Base-by-base conservation (phyloP, 2,113 vertebrate species). In the Pimephales promelas region DNA sequence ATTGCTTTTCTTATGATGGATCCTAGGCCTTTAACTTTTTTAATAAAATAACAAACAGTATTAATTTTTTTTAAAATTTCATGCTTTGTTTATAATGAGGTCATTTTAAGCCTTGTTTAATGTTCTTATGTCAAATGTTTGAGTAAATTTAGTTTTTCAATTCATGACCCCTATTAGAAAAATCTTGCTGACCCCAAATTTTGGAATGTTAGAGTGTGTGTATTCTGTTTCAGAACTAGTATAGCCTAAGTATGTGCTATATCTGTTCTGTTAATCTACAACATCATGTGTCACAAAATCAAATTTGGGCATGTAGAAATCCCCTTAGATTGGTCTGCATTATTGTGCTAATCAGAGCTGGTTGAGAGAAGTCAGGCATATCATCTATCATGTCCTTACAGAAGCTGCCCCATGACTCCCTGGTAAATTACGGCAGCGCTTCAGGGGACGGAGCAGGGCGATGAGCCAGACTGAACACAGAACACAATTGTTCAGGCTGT, bases 401-500 rank as follows among this genome's bases (percentile, higher is more conserved):
- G 47, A 59, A 82, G 54, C 45, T 47, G n/a, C 24, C 79, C 5
- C 73, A 57, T 87, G 86, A 87, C 83, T 79, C 70, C 26, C 24
- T 87, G 72, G 16, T 81, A 79, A 45, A 71, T 49, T 62, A 26
- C 31, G 43, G 10, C 45, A 24, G 77, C 9, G 45, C 81, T 86
- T 57, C 34, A 68, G 85, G 85, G 80, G 62, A 61, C 3, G 24
- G 8, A 79, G 74, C 10, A 36, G 72, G 47, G 18, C 28, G 40
- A 86, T 71, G 72, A 70, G 73, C 36, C 40, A 82, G 10, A 54
- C 49, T 64, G 45, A 87, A 83, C 86, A 87, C 74, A 74, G 72
- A 36, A 57, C 62, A 54, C 54, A 64, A 74, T 83, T 87, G 86
- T 87, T 87, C 72, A 28, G 57, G 81, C 45, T 56, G 47, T 22